Conservation (phyloP, 2,113 vertebrate species). For the Nettapus auritus region DNA sequence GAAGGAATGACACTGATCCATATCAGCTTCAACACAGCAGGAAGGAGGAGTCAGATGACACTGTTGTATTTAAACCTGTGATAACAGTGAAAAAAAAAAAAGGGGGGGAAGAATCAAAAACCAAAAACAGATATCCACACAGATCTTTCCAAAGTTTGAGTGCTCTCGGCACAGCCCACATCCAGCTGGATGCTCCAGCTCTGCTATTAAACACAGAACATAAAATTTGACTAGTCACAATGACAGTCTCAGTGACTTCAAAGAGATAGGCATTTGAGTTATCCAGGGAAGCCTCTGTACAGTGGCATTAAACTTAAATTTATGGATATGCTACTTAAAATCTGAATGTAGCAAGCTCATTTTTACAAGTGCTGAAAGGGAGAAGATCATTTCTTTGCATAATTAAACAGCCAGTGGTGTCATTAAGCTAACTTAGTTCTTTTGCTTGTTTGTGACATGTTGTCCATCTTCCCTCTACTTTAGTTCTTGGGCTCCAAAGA, state of each 20-base stretch:
- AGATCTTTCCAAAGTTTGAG: background rate
- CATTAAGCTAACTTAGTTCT: conserved; percentile 50
- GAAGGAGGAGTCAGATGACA: background rate
- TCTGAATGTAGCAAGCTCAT: conserved; percentile 47
- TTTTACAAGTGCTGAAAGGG: conserved; percentile 56
- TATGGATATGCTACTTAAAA: conserved; percentile 67
- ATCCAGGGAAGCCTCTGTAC: conserved; percentile 48
- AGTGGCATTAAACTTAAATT: conserved; percentile 62
- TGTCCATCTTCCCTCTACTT: background rate
- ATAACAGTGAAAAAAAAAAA: background rate
- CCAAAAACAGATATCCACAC: background rate
- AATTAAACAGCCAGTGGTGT: conserved; percentile 66
- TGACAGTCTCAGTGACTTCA: conserved; percentile 63
- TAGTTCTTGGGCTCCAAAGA: background rate
- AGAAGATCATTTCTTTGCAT: conserved; percentile 59
- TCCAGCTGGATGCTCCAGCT: background rate
- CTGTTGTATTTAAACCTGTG: background rate
- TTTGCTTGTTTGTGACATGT: conserved; percentile 19
- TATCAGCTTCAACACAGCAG: background rate
- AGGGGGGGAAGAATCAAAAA: background rate
- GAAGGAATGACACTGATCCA: background rate
- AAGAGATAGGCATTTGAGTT: conserved; percentile 77
- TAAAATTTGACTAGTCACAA: conserved; percentile 45
- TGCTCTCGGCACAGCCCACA: background rate
- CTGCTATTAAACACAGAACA: conserved; percentile 22